Evolutionary conservation across 2,113 vertebrate genomes (phyloP), one percentile per base, ranked within the genome.

Genomic region (Grallaria varia): DNA sequence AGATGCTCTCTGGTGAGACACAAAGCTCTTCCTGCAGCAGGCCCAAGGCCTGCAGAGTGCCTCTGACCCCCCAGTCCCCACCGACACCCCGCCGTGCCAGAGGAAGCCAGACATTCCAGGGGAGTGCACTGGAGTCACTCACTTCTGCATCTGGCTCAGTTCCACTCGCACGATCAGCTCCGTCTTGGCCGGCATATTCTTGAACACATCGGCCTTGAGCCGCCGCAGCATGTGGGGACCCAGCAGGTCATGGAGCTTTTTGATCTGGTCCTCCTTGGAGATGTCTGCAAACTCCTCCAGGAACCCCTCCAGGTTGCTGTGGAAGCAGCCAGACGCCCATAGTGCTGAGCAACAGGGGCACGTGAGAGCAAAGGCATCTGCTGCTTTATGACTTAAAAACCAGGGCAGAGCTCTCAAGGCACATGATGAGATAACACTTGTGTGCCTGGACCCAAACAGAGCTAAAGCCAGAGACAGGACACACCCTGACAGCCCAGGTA

Each of bases 131-230:
- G 19, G 28, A 44, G 10, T 27, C 33, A 88, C 88, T 98, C 96
- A 99, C 99, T 99, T 99, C 97, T 99, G 99, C 99, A 99, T 99
- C 95, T 99, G 99, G 95, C 99, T 99, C 62, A 99, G 98, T 96
- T 99, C 99, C 97, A 99, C 99, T 0, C 99, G 97, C 44, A 99
- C 99, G 0, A 99, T 99, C 89, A 99, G 98, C 98, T 99, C 99
- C 0, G 99, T 99, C 98, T 99, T 99, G 76, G 99, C 98, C 0
- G 99, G 99, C 99, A 99, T 99, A 98, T 99, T 99, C 98, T 99
- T 99, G 96, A 99, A 99, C 31, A 99, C 99, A 0, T 99, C 99
- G 0, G 98, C 99, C 96, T 99, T 99, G 88, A 99, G 98, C 75
- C 99, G 97, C 59, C 99, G 94, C 55, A 99, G 98, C 99, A 99